phyloP scores from a whole-genome alignment of 64 coral and sea anemone genomes.

The Stichodactyla mertensii region DNA sequence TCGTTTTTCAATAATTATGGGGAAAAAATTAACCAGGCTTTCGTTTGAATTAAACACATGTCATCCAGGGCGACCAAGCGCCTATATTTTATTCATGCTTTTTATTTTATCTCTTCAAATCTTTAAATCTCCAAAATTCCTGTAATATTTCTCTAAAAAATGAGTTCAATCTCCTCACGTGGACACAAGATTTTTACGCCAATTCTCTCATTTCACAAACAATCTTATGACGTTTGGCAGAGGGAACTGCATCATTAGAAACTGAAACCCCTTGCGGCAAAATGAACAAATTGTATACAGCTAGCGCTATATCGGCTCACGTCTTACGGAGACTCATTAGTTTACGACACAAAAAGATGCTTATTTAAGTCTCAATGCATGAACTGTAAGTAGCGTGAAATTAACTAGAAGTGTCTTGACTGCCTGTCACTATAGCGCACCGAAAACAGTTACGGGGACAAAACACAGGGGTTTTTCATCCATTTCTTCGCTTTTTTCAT shows the following conservation, averaged over 20 bases:
- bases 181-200: neutral
- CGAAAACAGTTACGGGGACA: neutral
- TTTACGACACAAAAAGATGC: neutral
- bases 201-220: neutral
- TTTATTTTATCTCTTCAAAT: neutral
- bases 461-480: neutral
- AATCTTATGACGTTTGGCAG: neutral
- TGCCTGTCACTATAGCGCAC: neutral
- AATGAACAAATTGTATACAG: neutral
- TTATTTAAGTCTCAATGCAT: neutral
- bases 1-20: neutral
- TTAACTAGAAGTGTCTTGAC: neutral
- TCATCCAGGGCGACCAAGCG: neutral
- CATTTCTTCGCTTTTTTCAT: neutral
- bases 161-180: neutral
- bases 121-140: neutral
- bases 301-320: neutral
- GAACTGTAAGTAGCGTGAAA: neutral
- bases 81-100: neutral
- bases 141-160: neutral
- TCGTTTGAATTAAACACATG: neutral
- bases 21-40: neutral
- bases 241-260: conserved; percentile 1
- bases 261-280: neutral
- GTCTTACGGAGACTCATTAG: neutral